Conservation (phyloP, 2,797 vertebrate species). For the Phrynocephalus vlangalii region DNA sequence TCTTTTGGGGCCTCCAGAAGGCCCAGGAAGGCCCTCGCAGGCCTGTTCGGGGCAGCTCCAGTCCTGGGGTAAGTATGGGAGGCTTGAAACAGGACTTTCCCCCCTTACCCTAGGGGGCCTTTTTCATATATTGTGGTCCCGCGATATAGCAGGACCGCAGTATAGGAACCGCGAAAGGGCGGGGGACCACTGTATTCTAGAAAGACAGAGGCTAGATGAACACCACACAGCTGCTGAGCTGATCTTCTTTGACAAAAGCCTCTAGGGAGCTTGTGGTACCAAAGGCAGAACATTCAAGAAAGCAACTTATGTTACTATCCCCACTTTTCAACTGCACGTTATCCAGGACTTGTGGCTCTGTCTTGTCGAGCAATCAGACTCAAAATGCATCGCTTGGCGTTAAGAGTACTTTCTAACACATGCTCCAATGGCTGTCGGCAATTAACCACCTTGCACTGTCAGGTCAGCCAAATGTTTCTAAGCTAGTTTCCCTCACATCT, state of each 20-base stretch:
- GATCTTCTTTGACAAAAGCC: background rate
- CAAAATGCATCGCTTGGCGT: background rate
- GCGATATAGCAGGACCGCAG: no score
- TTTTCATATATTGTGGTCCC: no score
- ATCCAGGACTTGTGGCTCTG: background rate
- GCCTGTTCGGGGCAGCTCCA: no score
- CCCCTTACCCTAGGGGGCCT: no score
- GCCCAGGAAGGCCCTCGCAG: no score
- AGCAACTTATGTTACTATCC: background rate
- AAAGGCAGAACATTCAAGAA: background rate
- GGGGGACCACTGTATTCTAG: no score
- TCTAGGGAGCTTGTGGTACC: background rate
- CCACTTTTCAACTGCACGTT: background rate
- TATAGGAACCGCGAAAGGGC: no score
- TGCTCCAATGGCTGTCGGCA: background rate
- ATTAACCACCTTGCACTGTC: background rate
- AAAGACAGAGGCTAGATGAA: background rate
- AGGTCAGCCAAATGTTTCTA: fast-evolving
- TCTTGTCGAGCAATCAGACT: background rate
- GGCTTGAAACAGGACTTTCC: no score
- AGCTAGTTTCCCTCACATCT: background rate
- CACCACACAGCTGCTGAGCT: background rate
- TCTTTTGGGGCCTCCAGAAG: no score
- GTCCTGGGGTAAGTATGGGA: no score
- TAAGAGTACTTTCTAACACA: background rate